phyloP scores from a whole-genome alignment of 2,888 invertebrate species.

The Apamea crenata region DNA sequence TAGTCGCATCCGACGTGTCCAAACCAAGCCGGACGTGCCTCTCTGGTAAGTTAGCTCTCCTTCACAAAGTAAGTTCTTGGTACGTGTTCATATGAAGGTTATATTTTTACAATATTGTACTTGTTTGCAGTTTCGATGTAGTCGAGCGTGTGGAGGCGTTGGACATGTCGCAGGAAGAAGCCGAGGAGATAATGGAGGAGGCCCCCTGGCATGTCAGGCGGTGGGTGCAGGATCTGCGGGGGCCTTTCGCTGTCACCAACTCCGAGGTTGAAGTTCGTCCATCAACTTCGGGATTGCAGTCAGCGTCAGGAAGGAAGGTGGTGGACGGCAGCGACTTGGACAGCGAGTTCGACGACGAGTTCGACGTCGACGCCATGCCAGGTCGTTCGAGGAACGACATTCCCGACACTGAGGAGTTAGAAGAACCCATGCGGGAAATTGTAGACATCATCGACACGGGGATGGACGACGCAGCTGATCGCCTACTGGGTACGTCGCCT shows the following conservation, averaged over 20 bases:
- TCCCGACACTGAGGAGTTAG: slow-evolving; percentile 59
- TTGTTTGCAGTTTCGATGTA: background rate
- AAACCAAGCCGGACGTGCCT: background rate
- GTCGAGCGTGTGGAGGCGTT: slow-evolving; percentile 3
- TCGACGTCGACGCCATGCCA: background rate
- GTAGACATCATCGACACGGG: slow-evolving; percentile 15
- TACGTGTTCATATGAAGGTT: background rate
- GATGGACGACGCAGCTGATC: too few species aligned
- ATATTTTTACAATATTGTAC: background rate
- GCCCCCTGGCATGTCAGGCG: background rate
- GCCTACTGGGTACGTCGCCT: too few species aligned
- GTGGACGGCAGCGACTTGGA: slow-evolving; percentile 3
- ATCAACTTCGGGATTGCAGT: background rate
- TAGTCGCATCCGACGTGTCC: background rate
- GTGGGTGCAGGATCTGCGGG: background rate
- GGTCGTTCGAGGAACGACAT: slow-evolving; percentile 8
- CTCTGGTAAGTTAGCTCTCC: slow-evolving; percentile 6
- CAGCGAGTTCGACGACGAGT: slow-evolving; percentile 11
- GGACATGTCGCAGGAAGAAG: background rate
- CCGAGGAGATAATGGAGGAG: background rate
- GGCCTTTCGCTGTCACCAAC: background rate
- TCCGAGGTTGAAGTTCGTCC: background rate
- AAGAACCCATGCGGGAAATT: slow-evolving; percentile 27
- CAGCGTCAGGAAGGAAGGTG: too few species aligned
- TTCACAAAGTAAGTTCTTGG: background rate